A percentile compares a stretch with the other conserved stretches of the same genome.
Evolutionary conservation across 2,797 vertebrate genomes (phyloP).

Genomic region (Varecia variegata): DNA sequence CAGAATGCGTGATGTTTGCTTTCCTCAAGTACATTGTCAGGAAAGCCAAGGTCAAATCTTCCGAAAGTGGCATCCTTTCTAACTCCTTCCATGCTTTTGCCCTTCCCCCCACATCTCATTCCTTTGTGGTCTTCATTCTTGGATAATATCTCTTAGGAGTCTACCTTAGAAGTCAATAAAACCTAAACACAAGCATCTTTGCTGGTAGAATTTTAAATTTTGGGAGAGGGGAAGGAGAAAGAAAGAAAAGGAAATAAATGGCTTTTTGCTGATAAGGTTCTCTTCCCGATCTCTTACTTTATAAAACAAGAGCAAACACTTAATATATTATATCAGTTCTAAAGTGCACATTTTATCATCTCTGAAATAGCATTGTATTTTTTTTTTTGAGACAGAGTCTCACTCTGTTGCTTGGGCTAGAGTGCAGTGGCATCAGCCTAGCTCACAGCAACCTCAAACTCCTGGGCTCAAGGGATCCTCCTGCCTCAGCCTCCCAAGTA

Average conservation of each 20-base stretch:
- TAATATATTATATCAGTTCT: background rate
- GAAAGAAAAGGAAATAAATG: background rate
- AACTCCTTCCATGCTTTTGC: background rate
- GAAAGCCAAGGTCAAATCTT: background rate
- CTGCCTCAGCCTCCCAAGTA: too few species aligned
- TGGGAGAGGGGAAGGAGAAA: background rate
- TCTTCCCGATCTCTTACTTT: background rate
- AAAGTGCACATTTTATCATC: background rate
- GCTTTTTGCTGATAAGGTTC: background rate
- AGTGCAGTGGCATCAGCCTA: too few species aligned
- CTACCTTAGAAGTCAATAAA: background rate
- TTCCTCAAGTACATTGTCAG: background rate
- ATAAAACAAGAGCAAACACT: background rate
- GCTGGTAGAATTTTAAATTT: background rate
- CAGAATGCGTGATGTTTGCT: background rate
- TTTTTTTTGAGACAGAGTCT: too few species aligned
- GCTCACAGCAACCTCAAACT: too few species aligned
- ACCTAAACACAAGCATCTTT: background rate
- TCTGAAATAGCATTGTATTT: background rate
- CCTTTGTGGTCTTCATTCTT: background rate
- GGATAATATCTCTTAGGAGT: background rate
- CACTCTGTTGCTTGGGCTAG: too few species aligned
- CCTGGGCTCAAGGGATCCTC: too few species aligned
- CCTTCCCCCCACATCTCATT: background rate
- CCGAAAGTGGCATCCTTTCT: background rate